phyloP scores from a whole-genome alignment of 2,888 invertebrate genomes.

The Hipparchia semele region DNA sequence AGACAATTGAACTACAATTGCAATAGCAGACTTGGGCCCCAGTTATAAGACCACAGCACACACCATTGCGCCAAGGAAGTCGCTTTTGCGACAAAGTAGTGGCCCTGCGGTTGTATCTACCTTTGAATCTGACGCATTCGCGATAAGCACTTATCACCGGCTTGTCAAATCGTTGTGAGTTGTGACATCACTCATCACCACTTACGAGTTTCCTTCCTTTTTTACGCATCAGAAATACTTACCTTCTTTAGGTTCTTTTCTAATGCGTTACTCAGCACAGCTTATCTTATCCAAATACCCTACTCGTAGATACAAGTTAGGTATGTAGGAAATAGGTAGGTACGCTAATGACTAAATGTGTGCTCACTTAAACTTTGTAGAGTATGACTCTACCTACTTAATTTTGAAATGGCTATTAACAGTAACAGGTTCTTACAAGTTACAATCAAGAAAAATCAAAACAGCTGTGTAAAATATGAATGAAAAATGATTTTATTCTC shows the following conservation, averaged over 20 bases:
- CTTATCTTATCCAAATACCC: conserved; percentile 21
- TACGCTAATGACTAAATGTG: conserved; percentile 7
- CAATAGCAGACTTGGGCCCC: no score
- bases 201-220: conserved; percentile 39
- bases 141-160: conserved; percentile 62
- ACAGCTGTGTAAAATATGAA: no score
- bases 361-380: conserved; percentile 6
- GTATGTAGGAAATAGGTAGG: not conserved
- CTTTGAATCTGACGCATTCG: conserved; percentile 56
- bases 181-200: conserved; percentile 66
- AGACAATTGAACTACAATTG: no score
- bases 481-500: no score
- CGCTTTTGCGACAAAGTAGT: not conserved
- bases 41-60: no score
- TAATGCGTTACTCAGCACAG: conserved; percentile 19
- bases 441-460: not conserved
- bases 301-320: conserved; percentile 4
- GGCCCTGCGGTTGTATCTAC: conserved; percentile 41
- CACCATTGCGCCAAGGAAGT: no score
- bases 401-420: not conserved
- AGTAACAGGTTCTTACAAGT: not conserved
- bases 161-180: conserved; percentile 62
- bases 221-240: conserved; percentile 22
- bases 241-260: conserved; percentile 9
- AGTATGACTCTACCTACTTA: not conserved